Evolutionary conservation across 2,113 vertebrate genomes (phyloP), one percentile per base, ranked within the genome.

Genomic region (Rhagologus leucostigma): DNA sequence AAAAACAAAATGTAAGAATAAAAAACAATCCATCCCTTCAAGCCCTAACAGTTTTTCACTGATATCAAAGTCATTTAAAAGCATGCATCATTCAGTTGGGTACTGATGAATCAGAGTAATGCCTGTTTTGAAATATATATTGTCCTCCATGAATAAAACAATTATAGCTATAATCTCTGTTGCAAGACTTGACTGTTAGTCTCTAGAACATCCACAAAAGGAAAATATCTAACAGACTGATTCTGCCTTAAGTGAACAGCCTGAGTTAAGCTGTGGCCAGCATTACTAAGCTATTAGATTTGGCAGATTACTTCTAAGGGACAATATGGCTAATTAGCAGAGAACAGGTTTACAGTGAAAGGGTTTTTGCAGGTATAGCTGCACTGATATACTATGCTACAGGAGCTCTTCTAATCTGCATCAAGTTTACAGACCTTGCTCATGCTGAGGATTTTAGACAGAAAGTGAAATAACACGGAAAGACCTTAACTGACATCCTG

Each of bases 271-370:
- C 63, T 91, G 75, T 64, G 35, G 87, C 82, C 87, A 91, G 92
- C 55, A 86, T 13, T 90, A 62, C 55, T 76, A 89, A 93, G 78
- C 14, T 73, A 81, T 78, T 90, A 78, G 68, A 94, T 95, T 60
- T 86, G 71, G 50, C 82, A 91, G 93, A 94, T 96, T 92, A 94
- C 64, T 92, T 87, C 87, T 80, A 87, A 77, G 50, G 4, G 44
- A 81, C 93, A 93, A 88, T 86, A 81, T 20, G 68, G 60, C 32
- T 90, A 86, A 93, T 95, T 94, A 95, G 37, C 24, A 6, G 68
- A 75, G 56, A 81, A 89, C 33, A 91, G 69, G 69, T 92, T 90
- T 84, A 71, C 35, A 92, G 27, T 15, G 49, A 71, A 84, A 75
- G 52, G 39, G 29, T 6, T 86, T 89, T 59, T 86, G 87, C 75